Conservation (phyloP, 2,113 vertebrate species). For the Capreolus pygargus region DNA sequence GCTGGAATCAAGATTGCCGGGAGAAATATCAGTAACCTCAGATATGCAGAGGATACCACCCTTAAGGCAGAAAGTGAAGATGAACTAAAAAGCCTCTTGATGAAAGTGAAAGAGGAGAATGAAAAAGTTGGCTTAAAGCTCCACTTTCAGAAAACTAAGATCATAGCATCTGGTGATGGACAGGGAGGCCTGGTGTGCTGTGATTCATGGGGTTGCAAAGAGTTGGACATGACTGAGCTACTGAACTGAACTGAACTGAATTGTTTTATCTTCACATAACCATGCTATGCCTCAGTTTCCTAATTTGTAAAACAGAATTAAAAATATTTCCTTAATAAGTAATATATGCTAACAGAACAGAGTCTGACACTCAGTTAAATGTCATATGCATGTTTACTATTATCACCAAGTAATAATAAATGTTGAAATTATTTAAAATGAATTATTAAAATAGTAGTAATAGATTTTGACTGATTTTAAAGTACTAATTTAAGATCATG, state of each 20-base stretch:
- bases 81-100: no score
- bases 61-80: no score
- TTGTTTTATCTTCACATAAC: background rate
- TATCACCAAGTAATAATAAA: background rate
- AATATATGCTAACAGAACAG: background rate
- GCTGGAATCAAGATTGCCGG: no score
- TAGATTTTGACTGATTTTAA: background rate
- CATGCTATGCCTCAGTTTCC: background rate
- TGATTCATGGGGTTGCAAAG: no score
- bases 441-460: background rate
- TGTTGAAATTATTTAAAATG: background rate
- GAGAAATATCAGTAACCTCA: no score
- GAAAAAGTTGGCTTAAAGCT: no score
- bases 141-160: no score
- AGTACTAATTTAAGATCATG: background rate
- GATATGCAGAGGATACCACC: no score
- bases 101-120: no score
- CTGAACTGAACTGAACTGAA: no score
- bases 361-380: background rate
- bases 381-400: background rate
- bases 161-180: no score
- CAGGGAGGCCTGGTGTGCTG: no score
- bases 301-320: background rate
- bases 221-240: accelerated
- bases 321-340: background rate